Evolutionary conservation across 2,888 invertebrate genomes (phyloP), one percentile per base, ranked within the genome.

Genomic region (Papilio gigon): DNA sequence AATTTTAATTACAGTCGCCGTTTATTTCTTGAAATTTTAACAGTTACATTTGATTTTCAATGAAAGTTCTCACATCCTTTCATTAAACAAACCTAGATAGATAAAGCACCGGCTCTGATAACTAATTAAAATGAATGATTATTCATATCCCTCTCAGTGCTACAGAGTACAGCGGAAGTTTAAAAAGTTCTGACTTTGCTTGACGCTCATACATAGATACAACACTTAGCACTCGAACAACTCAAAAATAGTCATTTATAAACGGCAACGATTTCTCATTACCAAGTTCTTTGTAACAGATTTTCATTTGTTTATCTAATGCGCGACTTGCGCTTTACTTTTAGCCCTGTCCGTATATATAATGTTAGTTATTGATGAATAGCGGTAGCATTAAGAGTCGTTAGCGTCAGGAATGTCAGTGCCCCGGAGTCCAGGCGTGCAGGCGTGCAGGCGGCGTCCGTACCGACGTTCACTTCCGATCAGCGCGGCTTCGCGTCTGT

Each of bases 1-100:
- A 62, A 44, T 64, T 71, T 78, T 77, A 78, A 80, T 80, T 78
- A 77, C 70, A 61, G 68, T 70, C 73, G 69, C 65, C 37, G 58
- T 66, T 42, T 67, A 61, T 33, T 72, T 67, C 64, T 63, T 35
- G 17, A 66, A 60, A 37, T 59, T 47, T 12, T n/a, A 63, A 50
- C 30, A 33, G 35, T 60, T 27, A 44, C n/a, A 63, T 65, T 50
- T 14, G 17, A 47, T 44, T 27, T 14, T 44, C 25, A 42, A 60
- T n/a, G 60, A 40, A n/a, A 25, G 25, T 35, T 59, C 12, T 59
- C 30, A 17, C 27, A 30, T 53, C 53, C 53, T 53, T 27, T 53
- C n/a, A 6, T 30, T 30, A 30, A 30, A 25, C 47, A 22, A 14
- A 50, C 6, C 6, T 14, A 47, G 8, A 47, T 47, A 47, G 50